Evolutionary conservation across 2,888 invertebrate species (phyloP), one percentile per base, ranked within the genome.

Genomic region (Crocallis elinguaria): DNA sequence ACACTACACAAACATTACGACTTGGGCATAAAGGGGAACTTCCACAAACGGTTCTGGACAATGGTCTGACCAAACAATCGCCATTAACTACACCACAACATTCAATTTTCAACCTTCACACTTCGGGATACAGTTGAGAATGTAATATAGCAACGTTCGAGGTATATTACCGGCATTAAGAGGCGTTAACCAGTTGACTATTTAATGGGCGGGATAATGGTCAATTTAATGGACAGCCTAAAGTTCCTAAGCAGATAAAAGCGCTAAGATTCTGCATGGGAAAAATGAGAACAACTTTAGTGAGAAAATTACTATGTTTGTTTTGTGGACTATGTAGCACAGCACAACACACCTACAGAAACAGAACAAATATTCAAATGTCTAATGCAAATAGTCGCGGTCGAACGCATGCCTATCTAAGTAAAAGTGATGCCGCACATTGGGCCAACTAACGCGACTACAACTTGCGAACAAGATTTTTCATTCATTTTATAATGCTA

Each of bases 31-130:
- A 64, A 62, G 48, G 54, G 12, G 43, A 59, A 62, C 58, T 62
- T 60, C 51, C 44, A 49, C 51, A 53, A 57, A 60, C 48, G 51
- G 57, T 45, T 30, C 46, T 53, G 59, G 50, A 50, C 56, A 50
- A 55, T 54, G 52, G 56, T 38, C 41, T 39, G 57, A 51, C 56
- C 49, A 52, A 59, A 52, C 57, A 49, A 60, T 57, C 46, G 52
- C 49, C 51, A 45, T 61, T 55, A 49, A 57, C 36, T 36, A 35
- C 32, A 43, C 42, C 39, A 33, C 45, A 48, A 53, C 48, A 53
- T 19, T 0, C 33, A n/a, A 46, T 17, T 48, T 38, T 49, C 37
- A 38, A 27, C 48, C 33, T 25, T 49, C 48, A 32, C 8, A 2
- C 27, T 8, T 9, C 5, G 30, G 11, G 11, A 21, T 33, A 54